Conservation (phyloP, 2,113 vertebrate genomes). For the Paedocypris sp. region DNA sequence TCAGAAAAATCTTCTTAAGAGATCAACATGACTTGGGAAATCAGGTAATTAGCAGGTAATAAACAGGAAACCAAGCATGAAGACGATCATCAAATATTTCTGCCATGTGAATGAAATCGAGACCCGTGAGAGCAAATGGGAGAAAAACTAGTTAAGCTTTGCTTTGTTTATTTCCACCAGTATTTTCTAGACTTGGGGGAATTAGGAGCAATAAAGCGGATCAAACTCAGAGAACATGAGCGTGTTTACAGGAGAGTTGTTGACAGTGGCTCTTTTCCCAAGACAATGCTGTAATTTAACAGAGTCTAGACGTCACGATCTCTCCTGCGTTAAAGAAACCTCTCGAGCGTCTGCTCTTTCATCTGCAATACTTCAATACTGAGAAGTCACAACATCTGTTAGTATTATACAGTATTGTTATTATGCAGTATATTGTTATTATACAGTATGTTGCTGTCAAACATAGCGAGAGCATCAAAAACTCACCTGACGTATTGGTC, state of each 20-base stretch:
- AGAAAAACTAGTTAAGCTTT: not conserved
- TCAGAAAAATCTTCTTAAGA: too few relatives aligned
- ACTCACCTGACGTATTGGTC: too few relatives aligned
- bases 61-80: too few relatives aligned
- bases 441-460: too few relatives aligned
- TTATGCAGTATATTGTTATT: too few relatives aligned
- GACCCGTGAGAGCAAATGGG: not conserved
- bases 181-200: not conserved
- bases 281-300: slow-evolving; percentile 5
- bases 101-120: not conserved
- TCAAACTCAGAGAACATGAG: not conserved
- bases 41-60: too few relatives aligned
- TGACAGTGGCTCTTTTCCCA: not conserved
- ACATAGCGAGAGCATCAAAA: too few relatives aligned
- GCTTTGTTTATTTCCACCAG: not conserved
- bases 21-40: too few relatives aligned
- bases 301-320: not conserved
- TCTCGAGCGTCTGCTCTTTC: not conserved
- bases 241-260: not conserved
- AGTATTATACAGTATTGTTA: too few relatives aligned
- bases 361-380: not conserved
- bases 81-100: not conserved
- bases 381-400: too few relatives aligned
- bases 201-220: not conserved
- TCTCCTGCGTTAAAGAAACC: not conserved